Base-by-base conservation (phyloP, 2,888 invertebrate species). In the Eupithecia vulgata region DNA sequence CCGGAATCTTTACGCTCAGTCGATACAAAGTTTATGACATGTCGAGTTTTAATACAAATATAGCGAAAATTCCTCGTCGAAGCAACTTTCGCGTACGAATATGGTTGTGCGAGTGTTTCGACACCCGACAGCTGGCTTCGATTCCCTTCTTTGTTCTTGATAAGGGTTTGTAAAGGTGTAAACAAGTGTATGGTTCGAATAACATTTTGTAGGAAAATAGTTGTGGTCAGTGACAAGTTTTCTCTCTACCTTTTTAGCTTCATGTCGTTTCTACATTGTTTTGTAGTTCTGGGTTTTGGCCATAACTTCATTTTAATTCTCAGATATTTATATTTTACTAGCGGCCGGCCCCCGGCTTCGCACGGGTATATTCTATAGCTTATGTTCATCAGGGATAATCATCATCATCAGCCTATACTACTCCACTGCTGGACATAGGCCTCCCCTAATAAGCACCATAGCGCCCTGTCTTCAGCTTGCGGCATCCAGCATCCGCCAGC, bases 1-100 rank as follows among this genome's bases (percentile, higher is more conserved):
- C 71, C 72, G 73, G 70, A 72, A 69, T 77, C 68, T 69, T 73
- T 71, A 67, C 61, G 65, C 13, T 45, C 64, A 71, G 65, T 40
- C 77, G 71, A 77, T 74, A 75, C 76, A 48, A 73, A 71, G 81
- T 89, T 89, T 90, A 90, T 86, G 87, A 86, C 83, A 83, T 75
- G 83, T 75, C 80, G 76, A 81, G 79, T 80, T 82, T 85, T 83
- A 85, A 86, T 85, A 87, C 86, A 86, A 87, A 87, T 90, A 87
- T 82, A 90, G 87, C 86, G 88, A 87, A 89, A 87, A 87, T 87
- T 88, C 82, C 84, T 86, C 81, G 62, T 85, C 83, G 84, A 76
- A 69, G 76, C 90, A 87, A 91, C 92, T 92, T 93, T 93, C 92
- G 88, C 90, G 81, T 80, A 85, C 91, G 78, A 86, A 91, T 90